Conservation (phyloP, 2,113 vertebrate genomes). For the Trochalopteron elliotii region DNA sequence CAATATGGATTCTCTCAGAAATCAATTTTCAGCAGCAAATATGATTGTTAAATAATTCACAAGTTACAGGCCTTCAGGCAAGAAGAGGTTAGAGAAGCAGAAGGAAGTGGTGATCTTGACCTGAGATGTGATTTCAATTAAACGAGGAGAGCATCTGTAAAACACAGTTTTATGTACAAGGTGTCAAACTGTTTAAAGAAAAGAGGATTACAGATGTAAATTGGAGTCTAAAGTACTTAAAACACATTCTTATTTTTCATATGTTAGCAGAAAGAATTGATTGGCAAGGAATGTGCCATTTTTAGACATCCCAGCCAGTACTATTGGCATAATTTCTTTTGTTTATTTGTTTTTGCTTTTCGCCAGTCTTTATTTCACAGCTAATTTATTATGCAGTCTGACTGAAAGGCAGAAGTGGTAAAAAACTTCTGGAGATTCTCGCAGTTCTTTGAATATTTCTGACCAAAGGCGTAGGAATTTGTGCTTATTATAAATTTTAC, state of each 20-base stretch:
- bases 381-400: not conserved
- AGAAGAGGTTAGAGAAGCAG: constrained; percentile 71
- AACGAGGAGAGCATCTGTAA: constrained; percentile 44
- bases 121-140: constrained; percentile 75
- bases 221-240: constrained; percentile 18
- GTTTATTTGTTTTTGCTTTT: not conserved
- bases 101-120: constrained; percentile 67
- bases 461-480: not conserved
- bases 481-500: not conserved
- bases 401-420: not conserved
- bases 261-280: not conserved
- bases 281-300: not conserved
- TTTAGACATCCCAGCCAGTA: not conserved
- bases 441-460: not conserved
- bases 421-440: not conserved
- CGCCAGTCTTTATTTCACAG: not conserved
- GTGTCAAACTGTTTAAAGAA: constrained; percentile 39
- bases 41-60: constrained; percentile 86
- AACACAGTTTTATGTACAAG: constrained; percentile 36
- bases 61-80: constrained; percentile 74
- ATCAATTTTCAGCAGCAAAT: constrained; percentile 82
- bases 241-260: not conserved
- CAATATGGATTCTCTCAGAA: constrained; percentile 82
- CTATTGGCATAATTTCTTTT: not conserved
- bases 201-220: constrained; percentile 46